These are phyloP conservation scores for Scaptomyza flava DNA, from an alignment of 2,888 invertebrate genomes.

Conservation along the genomic window DNA sequence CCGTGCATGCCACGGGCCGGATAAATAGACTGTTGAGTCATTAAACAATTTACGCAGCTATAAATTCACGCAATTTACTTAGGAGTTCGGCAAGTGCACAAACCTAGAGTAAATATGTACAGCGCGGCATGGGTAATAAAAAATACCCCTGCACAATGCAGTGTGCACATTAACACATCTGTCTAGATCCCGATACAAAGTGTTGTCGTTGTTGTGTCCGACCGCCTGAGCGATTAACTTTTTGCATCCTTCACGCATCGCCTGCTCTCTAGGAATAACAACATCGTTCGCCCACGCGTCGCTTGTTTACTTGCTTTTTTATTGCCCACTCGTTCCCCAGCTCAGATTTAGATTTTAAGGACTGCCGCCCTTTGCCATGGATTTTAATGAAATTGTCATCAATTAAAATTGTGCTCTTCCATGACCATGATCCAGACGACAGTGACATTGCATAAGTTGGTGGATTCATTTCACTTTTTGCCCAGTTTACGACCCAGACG, in stretches of 20 bases:
- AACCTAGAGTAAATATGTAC: conserved; percentile 31
- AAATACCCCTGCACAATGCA: conserved; percentile 59
- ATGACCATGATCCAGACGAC: conserved; percentile 60
- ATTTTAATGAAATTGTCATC: conserved; percentile 83
- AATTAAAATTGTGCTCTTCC: conserved; percentile 80
- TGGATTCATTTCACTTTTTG: conserved; percentile 28
- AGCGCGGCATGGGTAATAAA: conserved; percentile 63
- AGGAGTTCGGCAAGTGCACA: conserved; percentile 47
- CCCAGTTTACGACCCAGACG: conserved; percentile 69
- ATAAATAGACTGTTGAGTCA: conserved; percentile 78
- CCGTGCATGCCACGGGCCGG: conserved; percentile 55
- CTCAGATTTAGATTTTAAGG: conserved; percentile 47
- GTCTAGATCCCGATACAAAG: conserved; percentile 67
- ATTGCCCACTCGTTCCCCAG: conserved; percentile 38
- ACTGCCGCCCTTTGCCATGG: conserved; percentile 34
- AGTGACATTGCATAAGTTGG: conserved; percentile 66
- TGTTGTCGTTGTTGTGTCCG: conserved; percentile 44
- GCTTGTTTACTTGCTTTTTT: conserved; percentile 64
- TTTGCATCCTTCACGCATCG: conserved; percentile 76
- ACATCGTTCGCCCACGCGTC: conserved; percentile 53
- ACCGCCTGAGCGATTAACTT: conserved; percentile 82
- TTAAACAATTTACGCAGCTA: conserved; percentile 79
- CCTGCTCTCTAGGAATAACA: conserved; percentile 21
- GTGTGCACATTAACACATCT: conserved; percentile 72
- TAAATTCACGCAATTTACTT: conserved; percentile 83